Base-by-base conservation (phyloP, 2,797 vertebrate species). In the Sandelia bainsii region DNA sequence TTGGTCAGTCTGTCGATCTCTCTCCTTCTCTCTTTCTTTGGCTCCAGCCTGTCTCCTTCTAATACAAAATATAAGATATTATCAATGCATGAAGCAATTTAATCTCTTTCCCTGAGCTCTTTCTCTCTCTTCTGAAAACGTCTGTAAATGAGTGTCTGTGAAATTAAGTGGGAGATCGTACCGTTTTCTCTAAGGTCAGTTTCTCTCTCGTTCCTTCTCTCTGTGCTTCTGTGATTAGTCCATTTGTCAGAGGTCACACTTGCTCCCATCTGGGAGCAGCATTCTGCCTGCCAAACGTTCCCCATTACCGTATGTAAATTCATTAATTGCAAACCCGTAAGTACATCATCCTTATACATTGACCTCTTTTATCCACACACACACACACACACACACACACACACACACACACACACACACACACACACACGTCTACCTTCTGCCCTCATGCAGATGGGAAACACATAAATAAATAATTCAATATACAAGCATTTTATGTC, bases 1-100 rank as follows among this genome's bases (percentile, higher is more conserved):
- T 88, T 87, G 90, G 85, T 87, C 89, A 87, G 87, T 66, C 62
- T 75, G 79, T 75, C 54, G 29, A 78, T 84, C 81, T 72, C 72
- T 59, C 69, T 77, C 68, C 49, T 59, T 64, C 65, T 53, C 66
- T 69, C 70, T 75, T 51, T 75, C 72, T 80, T 44, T 25, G 50
- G 73, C 71, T 80, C 79, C 19, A 0, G 67, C 69, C 69, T 40
- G 60, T 86, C 78, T 86, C 83, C 59, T 59, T 75, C 81, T 91
- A 83, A 89, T 81, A 77, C 83, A 89, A 90, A 93, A 92, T 88
- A 91, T 92, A 80, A 89, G 86, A 90, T 89, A 91, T 94, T 94
- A 89, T 92, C 90, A 93, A 94, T 94, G 92, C 93, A 93, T 93
- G 90, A 94, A 87, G 91, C 88, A 86, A 93, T 93, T 91, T 92